These are phyloP conservation scores for Acyrthosiphon pisum DNA, from an alignment of 1,140 invertebrate genomes.

Conservation along the genomic window DNA sequence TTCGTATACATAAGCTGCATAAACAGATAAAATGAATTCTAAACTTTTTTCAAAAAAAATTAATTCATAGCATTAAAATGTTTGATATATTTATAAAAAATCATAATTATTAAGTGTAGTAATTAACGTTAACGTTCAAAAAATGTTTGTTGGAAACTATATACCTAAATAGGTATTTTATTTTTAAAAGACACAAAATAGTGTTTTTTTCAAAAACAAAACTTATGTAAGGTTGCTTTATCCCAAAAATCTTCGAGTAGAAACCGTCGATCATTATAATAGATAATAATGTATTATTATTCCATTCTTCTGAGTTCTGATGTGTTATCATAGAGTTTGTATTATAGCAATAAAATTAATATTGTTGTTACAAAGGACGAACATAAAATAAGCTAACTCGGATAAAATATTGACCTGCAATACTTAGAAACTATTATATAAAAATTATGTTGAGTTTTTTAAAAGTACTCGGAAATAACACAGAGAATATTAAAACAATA, in stretches of 20 bases:
- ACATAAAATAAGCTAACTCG: not conserved
- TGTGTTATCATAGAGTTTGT: not conserved
- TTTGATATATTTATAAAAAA: not conserved
- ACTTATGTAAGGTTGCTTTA: too few relatives aligned
- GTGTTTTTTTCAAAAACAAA: too few relatives aligned
- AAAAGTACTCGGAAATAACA: not conserved
- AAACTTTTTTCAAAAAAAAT: not conserved
- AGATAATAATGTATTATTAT: not conserved
- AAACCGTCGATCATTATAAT: not conserved
- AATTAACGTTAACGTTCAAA: not conserved
- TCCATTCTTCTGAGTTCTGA: not conserved
- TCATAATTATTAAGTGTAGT: not conserved
- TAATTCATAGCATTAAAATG: not conserved
- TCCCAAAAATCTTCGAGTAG: not conserved
- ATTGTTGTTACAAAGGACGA: not conserved
- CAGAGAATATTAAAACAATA: not conserved
- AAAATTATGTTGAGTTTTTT: not conserved
- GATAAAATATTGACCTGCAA: not conserved
- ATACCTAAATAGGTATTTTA: too few relatives aligned
- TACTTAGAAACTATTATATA: not conserved
- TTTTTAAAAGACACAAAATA: too few relatives aligned
- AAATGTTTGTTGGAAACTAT: not conserved
- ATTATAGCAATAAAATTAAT: not conserved
- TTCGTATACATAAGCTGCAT: not conserved
- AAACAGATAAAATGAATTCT: not conserved